Evolutionary conservation across 2,797 vertebrate genomes (phyloP).

Genomic region (Eidolon dupreanum): DNA sequence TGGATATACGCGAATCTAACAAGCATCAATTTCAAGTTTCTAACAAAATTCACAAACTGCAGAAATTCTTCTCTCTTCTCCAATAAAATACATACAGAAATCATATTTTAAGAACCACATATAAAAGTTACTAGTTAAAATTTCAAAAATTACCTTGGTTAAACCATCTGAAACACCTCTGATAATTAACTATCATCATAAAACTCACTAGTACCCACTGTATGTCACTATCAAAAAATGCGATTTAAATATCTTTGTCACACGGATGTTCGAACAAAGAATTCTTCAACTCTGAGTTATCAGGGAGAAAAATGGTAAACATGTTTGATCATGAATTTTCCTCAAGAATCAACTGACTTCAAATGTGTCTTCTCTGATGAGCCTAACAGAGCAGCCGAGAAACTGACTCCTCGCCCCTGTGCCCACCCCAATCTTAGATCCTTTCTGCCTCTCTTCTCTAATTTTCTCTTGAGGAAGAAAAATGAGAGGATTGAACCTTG

Average conservation of each 20-base stretch:
- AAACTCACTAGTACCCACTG: neutral
- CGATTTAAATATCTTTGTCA: neutral
- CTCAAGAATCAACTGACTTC: neutral
- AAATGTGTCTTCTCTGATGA: neutral
- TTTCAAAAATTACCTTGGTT: neutral
- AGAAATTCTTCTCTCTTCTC: neutral
- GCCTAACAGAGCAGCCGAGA: no score
- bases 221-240: neutral
- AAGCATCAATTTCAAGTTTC: neutral
- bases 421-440: no score
- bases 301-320: neutral
- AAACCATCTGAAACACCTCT: neutral
- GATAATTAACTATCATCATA: neutral
- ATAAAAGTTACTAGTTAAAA: constrained; percentile 25
- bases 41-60: neutral
- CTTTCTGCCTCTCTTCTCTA: neutral
- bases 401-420: accelerated
- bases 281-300: neutral
- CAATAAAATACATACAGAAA: neutral
- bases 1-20: neutral
- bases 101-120: neutral
- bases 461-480: neutral
- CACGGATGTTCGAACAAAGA: neutral
- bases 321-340: neutral
- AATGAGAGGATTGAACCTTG: neutral